Base-by-base conservation (phyloP, 2,797 vertebrate species). In the Sebastes oblongus region DNA sequence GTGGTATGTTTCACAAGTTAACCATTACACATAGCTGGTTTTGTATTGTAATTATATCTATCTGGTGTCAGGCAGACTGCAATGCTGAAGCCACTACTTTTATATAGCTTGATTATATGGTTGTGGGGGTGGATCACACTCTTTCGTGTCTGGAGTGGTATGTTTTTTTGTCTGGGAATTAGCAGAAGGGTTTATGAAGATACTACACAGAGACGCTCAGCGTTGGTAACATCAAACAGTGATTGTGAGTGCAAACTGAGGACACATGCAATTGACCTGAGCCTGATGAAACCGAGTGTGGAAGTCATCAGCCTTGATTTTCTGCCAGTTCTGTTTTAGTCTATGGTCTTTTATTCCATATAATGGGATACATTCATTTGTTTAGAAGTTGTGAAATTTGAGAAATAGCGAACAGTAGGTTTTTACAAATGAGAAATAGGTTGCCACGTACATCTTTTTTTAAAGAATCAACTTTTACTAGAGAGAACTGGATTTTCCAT, bases 31-130 rank as follows among this genome's bases (percentile, higher is more conserved):
- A 89, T 81, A 86, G 95, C 95, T 91, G 93, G 92, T 93, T 96
- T 96, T 94, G 93, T 94, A 94, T 96, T 82, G 90, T 93, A 94
- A 96, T 96, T 96, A 96, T 93, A 94, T 97, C 96, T 93, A 95
- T 96, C 93, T 95, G 91, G 92, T 96, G 95, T 96, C 95, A 96
- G 95, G 95, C 95, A 95, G 95, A 96, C 93, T 94, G 89, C 87
- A 89, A 77, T 72, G 87, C 87, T 83, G 75, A 95, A 93, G 94
- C 92, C 94, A 95, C 93, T 96, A 95, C 94, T 96, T 93, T 93
- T 95, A 92, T 94, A 94, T 94, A 94, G 90, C 94, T 94, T 97
- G 96, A 97, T 97, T 98, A 97, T 96, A 97, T 95, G 95, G 94
- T 97, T 92, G 88, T 88, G 69, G 78, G 83, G 75, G 62, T 42